Percentiles rank a stretch among this genome's conserved stretches.
Conservation (phyloP, 2,888 invertebrate genomes). For the Merodon equestris region DNA sequence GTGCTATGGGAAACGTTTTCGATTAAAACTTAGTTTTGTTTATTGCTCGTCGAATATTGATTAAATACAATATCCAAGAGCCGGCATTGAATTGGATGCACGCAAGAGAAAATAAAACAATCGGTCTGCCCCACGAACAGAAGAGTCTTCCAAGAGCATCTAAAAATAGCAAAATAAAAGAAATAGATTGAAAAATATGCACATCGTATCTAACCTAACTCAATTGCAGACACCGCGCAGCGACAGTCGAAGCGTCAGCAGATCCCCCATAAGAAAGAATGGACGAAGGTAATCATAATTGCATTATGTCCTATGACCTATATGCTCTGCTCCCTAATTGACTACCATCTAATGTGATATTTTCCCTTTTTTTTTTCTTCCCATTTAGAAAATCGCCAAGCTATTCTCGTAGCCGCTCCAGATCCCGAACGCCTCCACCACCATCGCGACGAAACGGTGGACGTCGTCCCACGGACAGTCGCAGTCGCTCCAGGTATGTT, state of each 20-base stretch:
- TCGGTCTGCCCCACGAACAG: no score
- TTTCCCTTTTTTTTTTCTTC: neutral
- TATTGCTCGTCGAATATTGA: no score
- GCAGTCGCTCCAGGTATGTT: conserved; percentile 53
- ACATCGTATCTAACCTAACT: conserved; percentile 49
- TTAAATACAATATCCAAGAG: no score
- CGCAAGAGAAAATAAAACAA: no score
- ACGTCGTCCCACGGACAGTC: conserved; percentile 29
- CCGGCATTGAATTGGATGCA: no score
- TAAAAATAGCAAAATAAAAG: conserved; percentile 23
- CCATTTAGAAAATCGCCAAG: conserved; percentile 59
- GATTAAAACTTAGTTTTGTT: conserved; percentile 6
- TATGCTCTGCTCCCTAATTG: no score
- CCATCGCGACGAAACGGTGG: conserved; percentile 28
- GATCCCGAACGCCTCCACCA: conserved; percentile 42
- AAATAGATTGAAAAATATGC: conserved; percentile 35
- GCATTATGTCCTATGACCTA: no score
- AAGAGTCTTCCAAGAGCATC: no score
- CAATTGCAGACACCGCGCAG: conserved; percentile 63
- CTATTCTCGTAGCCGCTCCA: conserved; percentile 54
- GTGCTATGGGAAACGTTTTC: neutral
- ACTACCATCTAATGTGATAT: neutral
- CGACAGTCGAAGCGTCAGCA: conserved; percentile 54
- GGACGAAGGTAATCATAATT: conserved; percentile 40
- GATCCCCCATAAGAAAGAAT: conserved; percentile 45